Base-by-base conservation (phyloP, 2,113 vertebrate species). In the Balaeniceps rex region DNA sequence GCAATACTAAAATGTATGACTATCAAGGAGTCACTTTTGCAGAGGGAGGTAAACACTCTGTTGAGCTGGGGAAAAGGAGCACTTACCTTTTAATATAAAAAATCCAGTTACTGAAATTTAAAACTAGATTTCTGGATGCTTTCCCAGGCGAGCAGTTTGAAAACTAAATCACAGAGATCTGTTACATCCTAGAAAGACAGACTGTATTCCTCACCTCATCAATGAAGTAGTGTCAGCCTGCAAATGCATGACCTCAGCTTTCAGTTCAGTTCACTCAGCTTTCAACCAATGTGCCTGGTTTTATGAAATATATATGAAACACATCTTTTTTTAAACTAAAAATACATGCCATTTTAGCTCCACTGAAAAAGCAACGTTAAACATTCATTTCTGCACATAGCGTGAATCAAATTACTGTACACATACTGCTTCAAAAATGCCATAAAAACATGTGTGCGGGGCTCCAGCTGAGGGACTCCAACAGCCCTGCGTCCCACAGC, bases 311-410 rank as follows among this genome's bases (percentile, higher is more conserved):
- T 91, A 94, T 88, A 63, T 87, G 47, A 90, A 96, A 87, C 66
- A 88, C 36, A 40, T 88, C 36, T 82, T 95, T 91, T 95, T 94
- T 86, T 7, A 58, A 91, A 69, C 65, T 71, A 88, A 97, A 97
- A 96, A 96, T 95, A 93, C 38, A 55, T 88, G 79, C 83, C 61
- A 74, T 90, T 95, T 97, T 70, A 82, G 46, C 63, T 96, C 75
- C 83, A 66, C 88, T 96, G 91, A 91, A 96, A 96, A 97, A 94
- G 68, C 76, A 85, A 33, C 3, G 55, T 95, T 96, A 97, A 97
- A 96, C 89, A 95, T 81, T 78, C 69, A 83, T 95, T 90, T 90
- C 93, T 96, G 77, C 82, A 86, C 85, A 64, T n/a, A 84, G 94
- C 83, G 93, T 81, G 95, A 92, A 94, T 68, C 60, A 88, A 96